Percentiles rank a stretch among this genome's conserved stretches.
Evolutionary conservation across 2,888 invertebrate genomes (phyloP).

Genomic region (Andrena flavipes): DNA sequence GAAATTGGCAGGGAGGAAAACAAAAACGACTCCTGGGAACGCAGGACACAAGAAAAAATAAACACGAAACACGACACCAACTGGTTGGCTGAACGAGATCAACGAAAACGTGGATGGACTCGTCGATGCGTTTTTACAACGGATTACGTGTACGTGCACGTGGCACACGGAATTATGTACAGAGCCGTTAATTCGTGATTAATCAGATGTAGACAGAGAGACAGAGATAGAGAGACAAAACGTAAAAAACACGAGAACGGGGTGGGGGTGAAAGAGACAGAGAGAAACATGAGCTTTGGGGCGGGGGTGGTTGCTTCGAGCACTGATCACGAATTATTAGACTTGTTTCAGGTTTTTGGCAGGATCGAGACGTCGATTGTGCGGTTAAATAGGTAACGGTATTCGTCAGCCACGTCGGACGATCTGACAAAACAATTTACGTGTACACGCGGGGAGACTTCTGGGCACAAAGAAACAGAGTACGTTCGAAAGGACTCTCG

Average conservation of each 20-base stretch:
- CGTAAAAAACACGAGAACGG: constrained; percentile 52
- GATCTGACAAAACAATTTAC: not conserved
- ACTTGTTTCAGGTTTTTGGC: constrained; percentile 37
- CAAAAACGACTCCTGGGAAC: constrained; percentile 48
- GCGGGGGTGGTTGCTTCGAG: constrained; percentile 51
- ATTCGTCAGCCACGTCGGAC: not conserved
- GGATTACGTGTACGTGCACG: constrained; percentile 27
- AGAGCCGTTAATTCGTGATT: constrained; percentile 67
- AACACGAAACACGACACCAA: constrained; percentile 56
- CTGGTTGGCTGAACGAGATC: constrained; percentile 40
- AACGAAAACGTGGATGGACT: constrained; percentile 32
- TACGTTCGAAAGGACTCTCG: too few relatives aligned
- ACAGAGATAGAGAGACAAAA: constrained; percentile 42
- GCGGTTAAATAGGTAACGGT: not conserved
- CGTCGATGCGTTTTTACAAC: constrained; percentile 21
- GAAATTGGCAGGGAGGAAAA: constrained; percentile 19
- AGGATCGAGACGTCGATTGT: constrained; percentile 59
- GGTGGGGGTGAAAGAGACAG: constrained; percentile 45
- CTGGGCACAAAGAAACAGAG: too few relatives aligned
- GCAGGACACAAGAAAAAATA: constrained; percentile 38
- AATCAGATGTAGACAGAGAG: constrained; percentile 54
- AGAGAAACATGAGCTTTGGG: constrained; percentile 46
- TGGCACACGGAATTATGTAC: constrained; percentile 64
- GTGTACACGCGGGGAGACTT: not conserved
- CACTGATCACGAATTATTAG: constrained; percentile 63